Evolutionary conservation across 1,140 invertebrate species (phyloP).

Genomic region (Leucophenga varia): DNA sequence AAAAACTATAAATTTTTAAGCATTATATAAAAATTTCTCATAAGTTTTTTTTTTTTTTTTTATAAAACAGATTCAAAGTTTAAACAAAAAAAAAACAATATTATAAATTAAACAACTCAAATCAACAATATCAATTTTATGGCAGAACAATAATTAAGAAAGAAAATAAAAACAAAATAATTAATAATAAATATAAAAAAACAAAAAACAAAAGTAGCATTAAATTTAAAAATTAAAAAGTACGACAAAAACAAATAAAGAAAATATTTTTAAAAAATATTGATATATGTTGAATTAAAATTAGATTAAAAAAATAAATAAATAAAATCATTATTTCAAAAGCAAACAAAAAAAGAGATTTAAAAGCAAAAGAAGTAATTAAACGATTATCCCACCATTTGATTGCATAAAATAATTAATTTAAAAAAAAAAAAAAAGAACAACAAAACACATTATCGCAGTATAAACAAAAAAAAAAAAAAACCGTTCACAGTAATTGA

Average conservation of each 20-base stretch:
- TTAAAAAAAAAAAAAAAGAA: slow-evolving; percentile 13
- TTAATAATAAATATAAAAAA: not conserved
- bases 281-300: slow-evolving; percentile 11
- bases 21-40: too few relatives aligned
- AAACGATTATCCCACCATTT: slow-evolving; percentile 54
- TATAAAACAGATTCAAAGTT: not conserved
- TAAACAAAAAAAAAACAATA: not conserved
- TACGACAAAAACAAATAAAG: not conserved
- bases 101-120: too few relatives aligned
- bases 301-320: not conserved
- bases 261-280: slow-evolving; percentile 20
- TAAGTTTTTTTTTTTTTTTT: too few relatives aligned
- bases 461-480: too few relatives aligned
- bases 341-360: too few relatives aligned
- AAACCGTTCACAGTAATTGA: not conserved
- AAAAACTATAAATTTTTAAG: too few relatives aligned
- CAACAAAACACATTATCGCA: slow-evolving; percentile 8
- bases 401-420: slow-evolving; percentile 22
- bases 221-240: too few relatives aligned
- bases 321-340: too few relatives aligned
- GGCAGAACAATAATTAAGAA: not conserved
- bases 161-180: too few relatives aligned
- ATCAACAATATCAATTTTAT: not conserved
- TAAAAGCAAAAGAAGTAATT: slow-evolving; percentile 12
- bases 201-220: too few relatives aligned